Percentiles rank a stretch among this genome's conserved stretches.
Evolutionary conservation across 2,888 invertebrate genomes (phyloP).

Genomic region (Ypsolopha scabrella): DNA sequence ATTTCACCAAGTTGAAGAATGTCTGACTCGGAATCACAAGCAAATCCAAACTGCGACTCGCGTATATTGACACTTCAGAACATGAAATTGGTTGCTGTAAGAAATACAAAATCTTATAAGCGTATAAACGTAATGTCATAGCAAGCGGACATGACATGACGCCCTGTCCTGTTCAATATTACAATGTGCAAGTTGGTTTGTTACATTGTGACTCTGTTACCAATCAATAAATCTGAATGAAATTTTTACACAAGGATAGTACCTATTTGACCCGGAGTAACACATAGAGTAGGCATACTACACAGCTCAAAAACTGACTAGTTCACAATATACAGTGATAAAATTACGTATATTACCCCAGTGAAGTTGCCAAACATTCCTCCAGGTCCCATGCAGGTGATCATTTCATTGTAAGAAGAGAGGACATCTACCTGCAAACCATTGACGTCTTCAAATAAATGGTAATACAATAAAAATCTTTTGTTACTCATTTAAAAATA

Average conservation of each 20-base stretch:
- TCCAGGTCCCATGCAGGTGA: conserved; percentile 64
- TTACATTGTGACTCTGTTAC: too few relatives aligned
- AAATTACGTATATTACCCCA: conserved; percentile 32
- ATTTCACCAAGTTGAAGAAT: conserved; percentile 53
- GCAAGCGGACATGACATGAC: too few relatives aligned
- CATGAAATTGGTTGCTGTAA: conserved; percentile 49
- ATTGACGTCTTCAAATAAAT: neutral
- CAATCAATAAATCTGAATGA: too few relatives aligned
- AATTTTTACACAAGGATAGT: too few relatives aligned
- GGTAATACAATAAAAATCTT: too few relatives aligned
- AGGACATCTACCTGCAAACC: conserved; percentile 51
- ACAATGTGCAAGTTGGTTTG: too few relatives aligned
- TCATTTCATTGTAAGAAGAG: conserved; percentile 60
- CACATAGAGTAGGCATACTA: too few relatives aligned
- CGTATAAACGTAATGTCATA: too few relatives aligned
- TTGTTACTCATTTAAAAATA: too few relatives aligned
- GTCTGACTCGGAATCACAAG: conserved; percentile 50
- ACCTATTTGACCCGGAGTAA: too few relatives aligned
- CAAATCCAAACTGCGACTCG: conserved; percentile 54
- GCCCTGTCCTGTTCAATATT: too few relatives aligned
- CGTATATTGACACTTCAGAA: conserved; percentile 51
- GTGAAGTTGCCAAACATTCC: conserved; percentile 66
- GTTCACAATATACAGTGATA: neutral
- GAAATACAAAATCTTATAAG: neutral
- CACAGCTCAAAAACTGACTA: too few relatives aligned